Conservation (phyloP, 2,888 invertebrate genomes). For the Pseudeuparius sepicola region DNA sequence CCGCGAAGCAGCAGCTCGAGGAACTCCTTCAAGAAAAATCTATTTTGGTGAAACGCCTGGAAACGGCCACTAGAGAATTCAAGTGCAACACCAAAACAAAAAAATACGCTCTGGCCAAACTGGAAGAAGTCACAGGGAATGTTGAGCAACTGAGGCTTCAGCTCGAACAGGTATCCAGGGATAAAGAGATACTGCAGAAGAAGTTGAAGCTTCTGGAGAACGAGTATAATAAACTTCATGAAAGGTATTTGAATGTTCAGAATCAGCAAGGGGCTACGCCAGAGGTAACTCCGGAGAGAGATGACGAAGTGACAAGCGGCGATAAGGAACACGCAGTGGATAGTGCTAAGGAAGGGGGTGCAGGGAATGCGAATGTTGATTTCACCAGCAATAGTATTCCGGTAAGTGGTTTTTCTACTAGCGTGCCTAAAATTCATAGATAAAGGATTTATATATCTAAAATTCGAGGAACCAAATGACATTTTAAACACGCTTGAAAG, state of each 20-base stretch:
- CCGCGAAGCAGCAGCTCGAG: slow-evolving; percentile 32
- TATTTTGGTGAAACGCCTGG: slow-evolving; percentile 29
- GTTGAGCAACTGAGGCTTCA: slow-evolving; percentile 26
- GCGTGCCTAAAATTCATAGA: too few species aligned
- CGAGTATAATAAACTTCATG: slow-evolving; percentile 31
- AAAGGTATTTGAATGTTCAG: slow-evolving; percentile 23
- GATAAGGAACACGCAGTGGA: too few species aligned
- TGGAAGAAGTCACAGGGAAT: slow-evolving; percentile 30
- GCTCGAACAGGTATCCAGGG: slow-evolving; percentile 29
- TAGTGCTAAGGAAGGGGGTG: too few species aligned
- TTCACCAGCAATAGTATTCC: too few species aligned
- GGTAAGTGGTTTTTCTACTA: too few species aligned
- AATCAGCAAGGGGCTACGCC: slow-evolving; percentile 5
- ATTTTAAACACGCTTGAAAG: too few species aligned
- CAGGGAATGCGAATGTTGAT: too few species aligned
- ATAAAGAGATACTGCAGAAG: slow-evolving; percentile 31
- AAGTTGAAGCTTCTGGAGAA: slow-evolving; percentile 29
- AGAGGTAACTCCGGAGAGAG: too few species aligned
- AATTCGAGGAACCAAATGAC: too few species aligned
- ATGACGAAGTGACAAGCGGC: too few species aligned
- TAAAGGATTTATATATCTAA: too few species aligned
- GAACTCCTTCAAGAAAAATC: slow-evolving; percentile 33
- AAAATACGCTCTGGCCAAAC: slow-evolving; percentile 31
- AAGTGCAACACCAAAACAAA: slow-evolving; percentile 33
- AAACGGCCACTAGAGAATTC: slow-evolving; percentile 33